These are phyloP conservation scores for Clarias macrocephalus DNA, from an alignment of 2,113 vertebrate genomes.

Conservation along the genomic window DNA sequence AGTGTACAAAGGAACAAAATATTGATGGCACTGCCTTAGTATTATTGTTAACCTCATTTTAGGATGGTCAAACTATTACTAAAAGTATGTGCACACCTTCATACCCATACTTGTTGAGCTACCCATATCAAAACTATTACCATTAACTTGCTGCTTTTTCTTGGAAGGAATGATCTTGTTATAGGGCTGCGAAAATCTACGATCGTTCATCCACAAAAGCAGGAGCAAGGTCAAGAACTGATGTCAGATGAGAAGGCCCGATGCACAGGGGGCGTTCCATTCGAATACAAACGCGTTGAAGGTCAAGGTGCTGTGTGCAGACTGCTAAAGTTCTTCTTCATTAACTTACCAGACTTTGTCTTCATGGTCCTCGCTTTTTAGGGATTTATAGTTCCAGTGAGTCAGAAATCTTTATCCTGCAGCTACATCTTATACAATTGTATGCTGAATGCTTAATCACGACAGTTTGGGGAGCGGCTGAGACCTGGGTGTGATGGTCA, in stretches of 20 bases:
- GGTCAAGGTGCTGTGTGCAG: neutral
- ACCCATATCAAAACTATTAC: neutral
- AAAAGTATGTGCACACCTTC: neutral
- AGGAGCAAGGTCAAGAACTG: neutral
- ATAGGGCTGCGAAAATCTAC: neutral
- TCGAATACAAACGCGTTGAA: neutral
- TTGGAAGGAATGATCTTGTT: neutral
- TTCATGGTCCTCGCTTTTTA: neutral
- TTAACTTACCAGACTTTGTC: neutral
- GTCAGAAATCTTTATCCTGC: neutral
- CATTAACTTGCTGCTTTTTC: neutral
- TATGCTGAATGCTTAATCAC: neutral
- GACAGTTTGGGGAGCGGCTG: neutral
- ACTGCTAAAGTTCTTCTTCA: neutral
- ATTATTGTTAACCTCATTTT: neutral
- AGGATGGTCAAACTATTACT: neutral
- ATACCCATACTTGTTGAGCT: neutral
- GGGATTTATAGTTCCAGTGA: neutral
- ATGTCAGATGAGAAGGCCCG: neutral
- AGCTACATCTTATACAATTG: neutral
- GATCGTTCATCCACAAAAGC: neutral
- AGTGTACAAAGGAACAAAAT: neutral
- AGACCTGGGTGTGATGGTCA: neutral
- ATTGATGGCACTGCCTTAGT: neutral
- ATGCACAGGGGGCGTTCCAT: neutral